Evolutionary conservation across 2,113 vertebrate species (phyloP), one percentile per base, ranked within the genome.

Genomic region (Campylomormyrus numenius): DNA sequence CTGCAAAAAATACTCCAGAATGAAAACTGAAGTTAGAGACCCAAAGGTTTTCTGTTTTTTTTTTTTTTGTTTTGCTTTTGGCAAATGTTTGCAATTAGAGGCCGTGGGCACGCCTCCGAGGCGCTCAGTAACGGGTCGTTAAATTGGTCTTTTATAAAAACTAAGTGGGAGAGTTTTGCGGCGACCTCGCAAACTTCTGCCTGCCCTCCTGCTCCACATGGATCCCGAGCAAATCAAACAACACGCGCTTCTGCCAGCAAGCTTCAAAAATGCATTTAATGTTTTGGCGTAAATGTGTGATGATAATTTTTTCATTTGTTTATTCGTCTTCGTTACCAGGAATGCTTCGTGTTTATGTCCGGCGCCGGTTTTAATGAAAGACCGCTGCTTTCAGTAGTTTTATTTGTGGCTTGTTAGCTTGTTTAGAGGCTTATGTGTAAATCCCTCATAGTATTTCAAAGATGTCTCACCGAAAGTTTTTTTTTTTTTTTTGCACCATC

Each of bases 301-400:
- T 92, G 92, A 92, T 35, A 90, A 89, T 94, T 94, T 80, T 94
- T 94, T 95, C 94, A 92, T 92, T 92, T 94, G 93, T 95, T 94
- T 94, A 93, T 91, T 90, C 93, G 89, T 89, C 92, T 93, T 91
- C 89, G 90, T 90, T 92, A 91, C 89, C 90, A 66, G 74, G 24
- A 84, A 35, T 90, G 89, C 93, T 93, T 94, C 70, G 91, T 90
- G 89, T 88, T 89, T 85, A 27, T 90, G 91, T 53, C 80, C 24
- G 52, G 31, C 85, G 93, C 93, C 90, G 58, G 87, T 90, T 93
- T 93, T 95, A 95, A 94, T 94, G 94, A 95, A 93, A 92, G 94
- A 94, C 91, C 90, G 35, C 46, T 11, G 45, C 87, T 87, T 87
- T 90, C 27, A 62, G 83, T 39, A 80, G 45, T 89, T 88, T 42